Evolutionary conservation across 2,888 invertebrate species (phyloP).

Genomic region (Hesperia comma): DNA sequence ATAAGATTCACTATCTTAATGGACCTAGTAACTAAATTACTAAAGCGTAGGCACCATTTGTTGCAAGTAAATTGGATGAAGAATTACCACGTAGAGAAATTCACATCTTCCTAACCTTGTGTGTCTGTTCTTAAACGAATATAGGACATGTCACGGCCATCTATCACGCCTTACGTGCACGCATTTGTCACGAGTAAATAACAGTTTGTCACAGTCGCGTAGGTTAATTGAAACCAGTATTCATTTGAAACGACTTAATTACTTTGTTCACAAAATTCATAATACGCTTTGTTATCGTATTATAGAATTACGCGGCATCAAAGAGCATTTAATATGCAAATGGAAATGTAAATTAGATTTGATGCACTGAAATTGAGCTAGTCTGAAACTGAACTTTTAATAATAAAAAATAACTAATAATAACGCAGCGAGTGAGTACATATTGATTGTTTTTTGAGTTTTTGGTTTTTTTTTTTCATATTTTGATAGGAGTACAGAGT

Average conservation of each 20-base stretch:
- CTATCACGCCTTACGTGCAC: slow-evolving; percentile 30
- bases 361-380: too few species aligned
- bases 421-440: too few species aligned
- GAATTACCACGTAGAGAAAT: too few species aligned
- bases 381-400: too few species aligned
- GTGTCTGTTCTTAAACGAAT: neutral
- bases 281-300: neutral
- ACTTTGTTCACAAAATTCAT: slow-evolving; percentile 41
- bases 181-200: slow-evolving; percentile 43
- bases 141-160: slow-evolving; percentile 23
- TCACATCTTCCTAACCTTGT: slow-evolving; percentile 14
- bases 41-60: too few species aligned
- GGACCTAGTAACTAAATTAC: too few species aligned
- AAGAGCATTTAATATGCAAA: neutral
- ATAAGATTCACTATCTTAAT: too few species aligned
- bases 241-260: slow-evolving; percentile 54
- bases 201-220: slow-evolving; percentile 43
- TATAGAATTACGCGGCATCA: neutral
- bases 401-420: too few species aligned
- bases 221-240: slow-evolving; percentile 53
- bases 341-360: neutral
- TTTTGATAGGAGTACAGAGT: too few species aligned
- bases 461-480: too few species aligned
- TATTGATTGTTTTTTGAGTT: too few species aligned
- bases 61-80: too few species aligned